These are phyloP conservation scores for Lasioglossum pauxillum DNA, from an alignment of 2,888 invertebrate species.

Conservation along the genomic window DNA sequence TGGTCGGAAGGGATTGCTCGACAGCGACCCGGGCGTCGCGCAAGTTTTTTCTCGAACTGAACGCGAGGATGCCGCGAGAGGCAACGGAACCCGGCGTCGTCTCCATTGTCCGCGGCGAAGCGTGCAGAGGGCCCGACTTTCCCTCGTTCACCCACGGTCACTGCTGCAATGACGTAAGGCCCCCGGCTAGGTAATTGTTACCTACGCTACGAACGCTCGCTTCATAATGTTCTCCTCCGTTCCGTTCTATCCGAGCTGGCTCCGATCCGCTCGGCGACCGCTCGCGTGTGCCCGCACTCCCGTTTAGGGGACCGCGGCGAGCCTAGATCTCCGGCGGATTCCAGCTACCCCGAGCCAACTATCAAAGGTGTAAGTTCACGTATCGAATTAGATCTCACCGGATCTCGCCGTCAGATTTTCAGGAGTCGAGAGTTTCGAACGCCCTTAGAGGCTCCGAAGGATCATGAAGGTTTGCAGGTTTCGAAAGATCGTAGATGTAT, in stretches of 20 bases:
- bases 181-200: slow-evolving; percentile 77
- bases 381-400: too few relatives aligned
- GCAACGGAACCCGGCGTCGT: slow-evolving; percentile 48
- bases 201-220: slow-evolving; percentile 71
- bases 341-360: neutral
- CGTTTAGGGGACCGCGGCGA: neutral
- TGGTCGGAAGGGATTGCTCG: neutral
- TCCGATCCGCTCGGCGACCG: slow-evolving; percentile 21
- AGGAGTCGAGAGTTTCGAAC: neutral
- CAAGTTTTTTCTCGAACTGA: slow-evolving; percentile 36
- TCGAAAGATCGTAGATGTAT: too few relatives aligned
- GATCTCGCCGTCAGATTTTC: neutral
- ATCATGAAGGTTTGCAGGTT: too few relatives aligned
- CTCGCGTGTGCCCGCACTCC: slow-evolving; percentile 7
- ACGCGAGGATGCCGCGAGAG: slow-evolving; percentile 52
- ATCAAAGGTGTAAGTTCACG: neutral
- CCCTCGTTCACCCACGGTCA: slow-evolving; percentile 83
- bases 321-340: neutral
- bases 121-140: slow-evolving; percentile 80
- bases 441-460: neutral
- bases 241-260: slow-evolving; percentile 50
- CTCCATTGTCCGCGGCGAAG: slow-evolving; percentile 81
- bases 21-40: neutral
- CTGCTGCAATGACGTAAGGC: slow-evolving; percentile 80
- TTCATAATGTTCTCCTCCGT: slow-evolving; percentile 67